These are phyloP conservation scores for Hephaestus fuliginosus DNA, from an alignment of 2,797 vertebrate genomes.

Conservation along the genomic window DNA sequence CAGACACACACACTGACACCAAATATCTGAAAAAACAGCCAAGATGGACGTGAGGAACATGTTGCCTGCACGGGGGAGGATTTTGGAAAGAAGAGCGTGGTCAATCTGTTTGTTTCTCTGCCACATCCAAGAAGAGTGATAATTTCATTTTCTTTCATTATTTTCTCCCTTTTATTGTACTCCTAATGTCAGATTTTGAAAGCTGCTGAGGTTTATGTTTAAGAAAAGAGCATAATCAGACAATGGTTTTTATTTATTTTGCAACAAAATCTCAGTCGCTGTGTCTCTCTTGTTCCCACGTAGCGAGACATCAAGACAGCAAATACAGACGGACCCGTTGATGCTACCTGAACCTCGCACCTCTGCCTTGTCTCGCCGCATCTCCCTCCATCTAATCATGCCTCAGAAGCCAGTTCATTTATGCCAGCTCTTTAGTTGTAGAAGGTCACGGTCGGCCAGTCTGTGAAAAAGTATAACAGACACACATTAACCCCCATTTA, in stretches of 20 bases:
- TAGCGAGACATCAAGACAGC: slow-evolving; percentile 25
- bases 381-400: slow-evolving; percentile 47
- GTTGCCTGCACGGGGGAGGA: slow-evolving; percentile 90
- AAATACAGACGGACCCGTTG: slow-evolving; percentile 37
- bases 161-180: slow-evolving; percentile 73
- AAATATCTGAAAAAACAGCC: slow-evolving; percentile 85
- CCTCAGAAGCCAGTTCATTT: slow-evolving; percentile 67
- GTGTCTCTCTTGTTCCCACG: slow-evolving; percentile 33
- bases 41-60: slow-evolving; percentile 90
- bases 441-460: slow-evolving; percentile 72
- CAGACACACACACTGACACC: slow-evolving; percentile 78
- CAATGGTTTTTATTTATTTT: slow-evolving; percentile 59
- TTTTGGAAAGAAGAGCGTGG: slow-evolving; percentile 89
- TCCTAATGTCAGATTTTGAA: slow-evolving; percentile 73
- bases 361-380: slow-evolving; percentile 15
- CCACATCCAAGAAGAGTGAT: slow-evolving; percentile 89
- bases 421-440: slow-evolving; percentile 60
- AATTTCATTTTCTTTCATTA: slow-evolving; percentile 84
- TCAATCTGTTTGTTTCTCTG: slow-evolving; percentile 91
- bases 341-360: slow-evolving; percentile 46
- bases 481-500: slow-evolving; percentile 85
- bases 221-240: slow-evolving; percentile 59
- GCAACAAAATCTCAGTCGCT: slow-evolving; percentile 38
- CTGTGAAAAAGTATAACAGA: slow-evolving; percentile 79
- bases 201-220: slow-evolving; percentile 72